phyloP scores from a whole-genome alignment of 2,888 invertebrate species.

The Antitype chi region DNA sequence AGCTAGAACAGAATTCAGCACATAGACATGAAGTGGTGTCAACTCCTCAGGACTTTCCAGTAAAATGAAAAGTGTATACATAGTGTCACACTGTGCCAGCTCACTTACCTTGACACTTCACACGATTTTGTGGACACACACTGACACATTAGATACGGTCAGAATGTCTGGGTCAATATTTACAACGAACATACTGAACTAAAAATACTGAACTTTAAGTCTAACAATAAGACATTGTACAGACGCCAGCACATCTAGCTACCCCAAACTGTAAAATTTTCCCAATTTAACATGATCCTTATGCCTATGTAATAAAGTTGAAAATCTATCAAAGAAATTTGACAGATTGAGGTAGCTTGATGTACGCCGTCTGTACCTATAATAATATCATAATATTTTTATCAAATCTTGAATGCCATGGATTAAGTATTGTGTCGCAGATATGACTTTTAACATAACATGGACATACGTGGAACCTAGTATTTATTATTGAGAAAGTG shows the following conservation, averaged over 20 bases:
- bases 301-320: too few relatives aligned
- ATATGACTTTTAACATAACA: background rate
- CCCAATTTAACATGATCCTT: too few relatives aligned
- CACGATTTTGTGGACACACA: constrained; percentile 19
- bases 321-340: too few relatives aligned
- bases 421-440: background rate
- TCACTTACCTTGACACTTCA: constrained; percentile 45
- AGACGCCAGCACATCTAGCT: too few relatives aligned
- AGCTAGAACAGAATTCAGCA: background rate
- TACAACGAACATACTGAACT: constrained; percentile 3
- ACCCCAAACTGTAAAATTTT: too few relatives aligned
- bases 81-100: constrained; percentile 29
- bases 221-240: background rate
- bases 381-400: background rate
- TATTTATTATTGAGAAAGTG: background rate
- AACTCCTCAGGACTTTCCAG: background rate
- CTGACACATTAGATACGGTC: constrained; percentile 26
- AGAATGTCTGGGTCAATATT: constrained; percentile 37
- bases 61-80: constrained; percentile 50
- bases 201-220: constrained; percentile 1
- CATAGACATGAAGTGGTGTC: background rate
- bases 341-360: too few relatives aligned
- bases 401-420: background rate
- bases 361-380: too few relatives aligned
- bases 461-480: background rate